phyloP scores from a whole-genome alignment of 2,888 invertebrate genomes.

The Chrysomela aeneicollis region DNA sequence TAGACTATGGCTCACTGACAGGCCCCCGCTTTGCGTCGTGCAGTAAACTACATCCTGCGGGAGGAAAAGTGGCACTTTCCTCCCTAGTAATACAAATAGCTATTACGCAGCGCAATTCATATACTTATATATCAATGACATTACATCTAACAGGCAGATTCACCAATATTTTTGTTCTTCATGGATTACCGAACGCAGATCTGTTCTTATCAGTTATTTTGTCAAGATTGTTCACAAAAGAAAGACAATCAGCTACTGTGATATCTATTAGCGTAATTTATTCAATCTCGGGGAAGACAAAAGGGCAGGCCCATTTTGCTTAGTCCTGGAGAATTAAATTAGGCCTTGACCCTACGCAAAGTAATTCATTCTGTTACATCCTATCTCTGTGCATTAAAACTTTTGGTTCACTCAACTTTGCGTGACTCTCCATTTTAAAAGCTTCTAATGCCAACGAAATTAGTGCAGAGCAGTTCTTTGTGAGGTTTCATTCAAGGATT shows the following conservation, averaged over 20 bases:
- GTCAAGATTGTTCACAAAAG: no score
- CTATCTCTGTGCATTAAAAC: conserved; percentile 4
- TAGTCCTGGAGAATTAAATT: background rate
- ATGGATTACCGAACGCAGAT: no score
- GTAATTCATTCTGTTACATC: conserved; percentile 14
- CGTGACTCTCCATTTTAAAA: conserved; percentile 7
- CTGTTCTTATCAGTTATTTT: no score
- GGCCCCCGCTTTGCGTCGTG: no score
- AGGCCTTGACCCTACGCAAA: conserved; percentile 7
- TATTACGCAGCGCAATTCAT: no score
- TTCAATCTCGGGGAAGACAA: conserved; percentile 1
- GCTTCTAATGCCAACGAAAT: conserved; percentile 2
- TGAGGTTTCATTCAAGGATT: background rate
- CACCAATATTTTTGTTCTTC: no score
- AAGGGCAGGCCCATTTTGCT: conserved; percentile 3
- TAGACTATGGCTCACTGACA: no score
- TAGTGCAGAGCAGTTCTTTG: background rate
- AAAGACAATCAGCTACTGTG: background rate
- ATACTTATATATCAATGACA: no score
- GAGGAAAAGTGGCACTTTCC: no score
- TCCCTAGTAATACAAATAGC: no score
- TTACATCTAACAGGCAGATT: no score
- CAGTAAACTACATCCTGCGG: no score
- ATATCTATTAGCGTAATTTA: background rate
- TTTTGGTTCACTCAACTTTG: conserved; percentile 8